Evolutionary conservation across 2,888 invertebrate genomes (phyloP).

Genomic region (Lasioglossum oenotherae): DNA sequence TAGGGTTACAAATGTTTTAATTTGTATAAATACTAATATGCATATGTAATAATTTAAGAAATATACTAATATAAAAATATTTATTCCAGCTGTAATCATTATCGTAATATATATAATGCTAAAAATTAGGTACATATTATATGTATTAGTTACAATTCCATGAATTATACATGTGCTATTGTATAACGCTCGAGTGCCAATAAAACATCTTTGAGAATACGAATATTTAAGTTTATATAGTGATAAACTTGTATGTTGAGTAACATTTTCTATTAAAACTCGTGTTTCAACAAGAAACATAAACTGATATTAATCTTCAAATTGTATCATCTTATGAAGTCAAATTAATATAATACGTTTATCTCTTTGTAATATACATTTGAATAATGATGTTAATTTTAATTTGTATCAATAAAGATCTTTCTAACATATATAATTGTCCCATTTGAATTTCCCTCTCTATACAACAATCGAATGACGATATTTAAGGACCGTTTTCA

Average conservation of each 20-base stretch:
- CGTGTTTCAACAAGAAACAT: neutral
- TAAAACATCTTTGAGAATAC: neutral
- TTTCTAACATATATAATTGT: neutral
- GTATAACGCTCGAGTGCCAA: neutral
- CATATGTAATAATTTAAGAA: neutral
- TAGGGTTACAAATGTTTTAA: neutral
- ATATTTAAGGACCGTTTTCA: neutral
- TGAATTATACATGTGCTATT: neutral
- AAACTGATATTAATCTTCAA: neutral
- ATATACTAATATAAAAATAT: neutral
- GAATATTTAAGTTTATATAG: neutral
- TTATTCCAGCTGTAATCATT: neutral
- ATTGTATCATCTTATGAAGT: neutral
- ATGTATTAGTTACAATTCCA: neutral
- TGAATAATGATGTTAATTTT: neutral
- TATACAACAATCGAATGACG: neutral
- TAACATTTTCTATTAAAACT: neutral
- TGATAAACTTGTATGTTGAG: neutral
- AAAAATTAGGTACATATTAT: neutral
- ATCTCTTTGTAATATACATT: neutral
- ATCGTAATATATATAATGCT: neutral
- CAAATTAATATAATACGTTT: neutral
- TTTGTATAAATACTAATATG: neutral
- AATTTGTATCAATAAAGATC: neutral
- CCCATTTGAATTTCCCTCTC: constrained; percentile 11